phyloP scores from a whole-genome alignment of 2,113 vertebrate species.

The Rhadina sibilatrix region DNA sequence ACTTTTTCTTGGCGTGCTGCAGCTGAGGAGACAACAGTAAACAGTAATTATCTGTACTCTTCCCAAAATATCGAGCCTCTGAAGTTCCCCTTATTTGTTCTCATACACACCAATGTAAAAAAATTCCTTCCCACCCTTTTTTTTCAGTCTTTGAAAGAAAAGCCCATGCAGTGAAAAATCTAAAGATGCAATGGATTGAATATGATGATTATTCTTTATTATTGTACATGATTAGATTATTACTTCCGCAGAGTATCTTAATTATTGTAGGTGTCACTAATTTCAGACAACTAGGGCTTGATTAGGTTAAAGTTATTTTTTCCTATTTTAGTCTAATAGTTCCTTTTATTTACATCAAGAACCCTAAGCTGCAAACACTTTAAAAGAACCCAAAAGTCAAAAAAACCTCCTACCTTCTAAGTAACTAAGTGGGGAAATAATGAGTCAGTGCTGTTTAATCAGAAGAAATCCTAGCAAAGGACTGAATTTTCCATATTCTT shows the following conservation, averaged over 20 bases:
- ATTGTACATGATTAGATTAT: not conserved
- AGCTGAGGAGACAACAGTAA: slow-evolving; percentile 32
- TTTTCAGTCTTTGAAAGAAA: not conserved
- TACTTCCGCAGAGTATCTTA: slow-evolving; percentile 7
- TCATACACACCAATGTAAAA: not conserved
- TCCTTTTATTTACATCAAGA: slow-evolving; percentile 18
- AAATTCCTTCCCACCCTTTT: not conserved
- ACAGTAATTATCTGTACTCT: slow-evolving; percentile 5
- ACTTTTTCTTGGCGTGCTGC: not conserved
- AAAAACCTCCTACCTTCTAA: not conserved
- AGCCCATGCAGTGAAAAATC: not conserved
- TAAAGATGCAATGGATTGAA: not conserved
- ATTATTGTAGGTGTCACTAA: not conserved
- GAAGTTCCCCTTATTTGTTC: not conserved
- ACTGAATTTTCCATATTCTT: not conserved
- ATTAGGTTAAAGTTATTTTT: slow-evolving; percentile 53
- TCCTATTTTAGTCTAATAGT: not conserved
- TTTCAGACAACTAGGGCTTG: slow-evolving; percentile 32
- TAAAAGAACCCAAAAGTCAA: not conserved
- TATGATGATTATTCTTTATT: not conserved
- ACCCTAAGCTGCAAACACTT: not conserved
- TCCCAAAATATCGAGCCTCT: not conserved
- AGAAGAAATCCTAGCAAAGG: not conserved
- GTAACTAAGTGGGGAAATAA: not conserved
- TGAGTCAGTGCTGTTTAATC: not conserved